phyloP scores from a whole-genome alignment of 2,113 vertebrate genomes.

The Chaetops frenatus region DNA sequence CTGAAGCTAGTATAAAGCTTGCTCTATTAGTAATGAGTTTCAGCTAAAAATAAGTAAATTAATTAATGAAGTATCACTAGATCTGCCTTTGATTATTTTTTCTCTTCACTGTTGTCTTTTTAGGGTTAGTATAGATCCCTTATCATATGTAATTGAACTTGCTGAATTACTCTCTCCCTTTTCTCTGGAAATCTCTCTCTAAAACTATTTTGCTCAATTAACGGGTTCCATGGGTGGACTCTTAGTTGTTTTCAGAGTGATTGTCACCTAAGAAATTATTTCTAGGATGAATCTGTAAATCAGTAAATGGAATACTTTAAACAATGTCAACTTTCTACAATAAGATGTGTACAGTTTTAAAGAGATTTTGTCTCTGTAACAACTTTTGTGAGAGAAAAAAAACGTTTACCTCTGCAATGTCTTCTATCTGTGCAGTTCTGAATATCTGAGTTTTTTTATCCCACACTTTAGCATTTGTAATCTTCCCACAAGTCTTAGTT shows the following conservation, averaged over 20 bases:
- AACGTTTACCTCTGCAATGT: background rate
- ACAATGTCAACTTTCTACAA: background rate
- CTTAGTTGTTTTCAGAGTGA: background rate
- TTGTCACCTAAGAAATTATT: background rate
- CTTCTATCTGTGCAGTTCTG: background rate
- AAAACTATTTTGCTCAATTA: background rate
- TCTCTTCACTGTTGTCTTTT: background rate
- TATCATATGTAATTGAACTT: background rate
- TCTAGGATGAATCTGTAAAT: background rate
- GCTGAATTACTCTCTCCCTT: background rate
- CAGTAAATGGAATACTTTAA: background rate
- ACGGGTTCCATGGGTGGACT: background rate
- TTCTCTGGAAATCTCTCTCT: background rate
- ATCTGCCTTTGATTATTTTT: background rate
- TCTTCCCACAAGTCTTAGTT: background rate
- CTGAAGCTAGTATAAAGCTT: background rate
- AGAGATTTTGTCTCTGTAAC: background rate
- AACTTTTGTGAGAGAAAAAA: background rate
- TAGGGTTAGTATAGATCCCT: background rate
- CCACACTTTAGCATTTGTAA: background rate
- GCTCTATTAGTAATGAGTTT: background rate
- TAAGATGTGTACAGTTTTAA: background rate
- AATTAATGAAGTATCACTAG: background rate
- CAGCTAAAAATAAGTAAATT: background rate
- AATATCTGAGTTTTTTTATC: background rate